Percentiles rank a stretch among this genome's conserved stretches.
Evolutionary conservation across 1,140 invertebrate genomes (phyloP).

Genomic region (Acyrthosiphon pisum): DNA sequence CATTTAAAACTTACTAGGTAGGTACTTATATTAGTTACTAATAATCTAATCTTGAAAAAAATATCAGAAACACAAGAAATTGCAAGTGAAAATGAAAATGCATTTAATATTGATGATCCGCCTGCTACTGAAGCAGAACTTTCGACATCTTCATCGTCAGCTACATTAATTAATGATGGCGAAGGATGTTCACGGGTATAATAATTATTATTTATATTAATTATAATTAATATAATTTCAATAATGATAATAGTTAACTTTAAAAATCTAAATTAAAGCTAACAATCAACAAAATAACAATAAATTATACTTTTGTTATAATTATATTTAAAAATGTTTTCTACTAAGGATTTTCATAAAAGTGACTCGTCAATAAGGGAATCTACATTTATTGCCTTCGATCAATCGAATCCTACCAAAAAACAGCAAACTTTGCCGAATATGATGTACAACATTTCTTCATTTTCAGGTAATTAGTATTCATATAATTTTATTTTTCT

Average conservation of each 20-base stretch:
- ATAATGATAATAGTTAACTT: background rate
- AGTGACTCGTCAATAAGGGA: background rate
- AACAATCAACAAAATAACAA: too few species aligned
- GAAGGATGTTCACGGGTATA: background rate
- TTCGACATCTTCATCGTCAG: background rate
- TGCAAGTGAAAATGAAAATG: background rate
- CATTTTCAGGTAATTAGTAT: constrained; percentile 12
- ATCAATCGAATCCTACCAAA: background rate
- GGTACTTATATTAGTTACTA: too few species aligned
- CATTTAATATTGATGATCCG: constrained; percentile 1
- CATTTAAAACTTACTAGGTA: too few species aligned
- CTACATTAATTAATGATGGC: background rate
- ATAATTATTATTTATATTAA: background rate
- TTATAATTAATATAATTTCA: background rate
- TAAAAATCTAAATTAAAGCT: background rate
- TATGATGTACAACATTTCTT: constrained; percentile 22
- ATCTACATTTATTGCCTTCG: background rate
- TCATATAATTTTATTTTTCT: background rate
- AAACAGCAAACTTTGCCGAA: constrained; percentile 18
- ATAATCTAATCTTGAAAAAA: background rate
- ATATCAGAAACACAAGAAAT: background rate
- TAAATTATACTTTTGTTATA: background rate
- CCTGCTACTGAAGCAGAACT: background rate
- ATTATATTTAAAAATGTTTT: background rate
- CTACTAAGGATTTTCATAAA: constrained; percentile 1